Evolutionary conservation across 2,113 vertebrate species (phyloP).

Genomic region (Arvicanthis niloticus): DNA sequence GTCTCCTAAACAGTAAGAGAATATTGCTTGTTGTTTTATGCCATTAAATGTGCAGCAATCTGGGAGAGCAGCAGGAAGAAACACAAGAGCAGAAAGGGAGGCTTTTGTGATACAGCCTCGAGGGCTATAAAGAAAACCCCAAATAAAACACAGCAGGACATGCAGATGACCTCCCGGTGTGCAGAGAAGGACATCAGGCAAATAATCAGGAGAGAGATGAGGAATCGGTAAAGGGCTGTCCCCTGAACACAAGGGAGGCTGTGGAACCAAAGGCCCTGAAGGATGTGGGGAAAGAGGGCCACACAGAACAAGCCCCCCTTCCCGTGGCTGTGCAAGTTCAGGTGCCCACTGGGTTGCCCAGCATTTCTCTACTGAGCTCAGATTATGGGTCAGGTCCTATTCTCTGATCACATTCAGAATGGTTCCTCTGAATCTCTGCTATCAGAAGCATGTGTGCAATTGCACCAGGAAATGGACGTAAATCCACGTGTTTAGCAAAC

Average conservation of each 20-base stretch:
- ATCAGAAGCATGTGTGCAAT: neutral
- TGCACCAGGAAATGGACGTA: neutral
- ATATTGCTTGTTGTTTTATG: neutral
- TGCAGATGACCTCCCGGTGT: neutral
- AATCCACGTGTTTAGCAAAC: neutral
- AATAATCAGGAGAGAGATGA: neutral
- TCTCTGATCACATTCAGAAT: neutral
- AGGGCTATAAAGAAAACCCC: neutral
- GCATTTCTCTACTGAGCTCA: neutral
- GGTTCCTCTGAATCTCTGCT: neutral
- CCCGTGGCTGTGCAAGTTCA: neutral
- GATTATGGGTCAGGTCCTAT: neutral
- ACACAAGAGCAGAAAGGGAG: neutral
- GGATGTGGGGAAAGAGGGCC: neutral
- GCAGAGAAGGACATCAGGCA: neutral
- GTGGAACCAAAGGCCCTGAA: neutral
- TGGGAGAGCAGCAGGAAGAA: neutral
- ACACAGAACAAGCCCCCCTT: neutral
- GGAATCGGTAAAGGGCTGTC: rapidly evolving
- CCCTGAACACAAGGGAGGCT: neutral
- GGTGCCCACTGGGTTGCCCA: neutral
- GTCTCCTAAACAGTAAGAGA: neutral
- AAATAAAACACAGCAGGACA: neutral
- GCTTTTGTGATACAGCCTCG: neutral
- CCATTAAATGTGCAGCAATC: neutral